Conservation (phyloP, 2,113 vertebrate species). For the Zapus hudsonius region DNA sequence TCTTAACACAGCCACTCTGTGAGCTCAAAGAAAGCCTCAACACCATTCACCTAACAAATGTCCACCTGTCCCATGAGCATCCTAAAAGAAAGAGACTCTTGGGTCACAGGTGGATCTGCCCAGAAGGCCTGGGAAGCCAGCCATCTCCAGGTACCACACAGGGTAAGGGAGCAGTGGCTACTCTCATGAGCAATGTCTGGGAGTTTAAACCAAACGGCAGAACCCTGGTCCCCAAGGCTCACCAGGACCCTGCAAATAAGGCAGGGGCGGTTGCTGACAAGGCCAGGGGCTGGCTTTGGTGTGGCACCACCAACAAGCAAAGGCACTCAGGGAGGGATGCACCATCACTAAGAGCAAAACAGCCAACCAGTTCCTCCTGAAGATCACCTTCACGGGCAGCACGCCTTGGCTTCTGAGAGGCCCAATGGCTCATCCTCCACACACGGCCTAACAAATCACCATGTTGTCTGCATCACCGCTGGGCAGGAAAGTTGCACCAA, state of each 20-base stretch:
- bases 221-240: not conserved
- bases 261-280: not conserved
- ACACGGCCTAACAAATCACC: not conserved
- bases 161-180: too few relatives aligned
- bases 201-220: not conserved
- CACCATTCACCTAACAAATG: not conserved
- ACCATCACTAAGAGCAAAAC: not conserved
- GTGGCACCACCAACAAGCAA: not conserved
- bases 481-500: not conserved
- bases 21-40: not conserved
- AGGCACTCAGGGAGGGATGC: not conserved
- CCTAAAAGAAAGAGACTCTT: not conserved
- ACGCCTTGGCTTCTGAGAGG: not conserved
- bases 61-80: not conserved
- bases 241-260: not conserved
- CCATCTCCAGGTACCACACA: fast-evolving
- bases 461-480: not conserved
- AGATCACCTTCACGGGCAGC: not conserved
- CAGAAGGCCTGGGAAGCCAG: not conserved
- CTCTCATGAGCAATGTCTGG: not conserved
- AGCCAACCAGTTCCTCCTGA: not conserved
- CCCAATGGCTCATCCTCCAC: not conserved
- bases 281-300: not conserved
- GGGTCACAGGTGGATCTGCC: not conserved
- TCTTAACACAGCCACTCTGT: not conserved